Base-by-base conservation (phyloP, 53 echinoderm and acorn worm genomes). In the Holothuria leucospilota region DNA sequence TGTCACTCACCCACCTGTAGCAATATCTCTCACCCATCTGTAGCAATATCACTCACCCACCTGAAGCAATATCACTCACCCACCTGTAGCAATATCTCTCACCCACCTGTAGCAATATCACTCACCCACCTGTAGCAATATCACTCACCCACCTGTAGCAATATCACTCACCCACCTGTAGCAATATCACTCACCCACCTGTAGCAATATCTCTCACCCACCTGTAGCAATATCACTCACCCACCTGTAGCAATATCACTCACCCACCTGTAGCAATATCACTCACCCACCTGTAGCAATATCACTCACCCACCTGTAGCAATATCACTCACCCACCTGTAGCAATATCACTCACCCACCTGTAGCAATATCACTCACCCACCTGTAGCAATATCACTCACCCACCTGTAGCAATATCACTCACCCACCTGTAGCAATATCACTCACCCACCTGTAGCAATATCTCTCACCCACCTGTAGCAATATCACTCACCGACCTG, bases 401-500 rank as follows among this genome's bases (percentile, higher is more conserved):
- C 98, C 94, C 13, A 11, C 6, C 9, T 11, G 13, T 49, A 13
- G 6, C 6, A 49, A 49, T 13, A 49, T 49, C 13, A 49, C 56
- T 18, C 75, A 98, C 98, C 94, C 13, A 11, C 6, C 9, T 11
- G 13, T 49, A 13, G 6, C 6, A 49, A 49, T 13, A 49, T 49
- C 13, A 49, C 56, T 18, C 75, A 98, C 98, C 94, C n/a, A n/a
- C n/a, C n/a, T n/a, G n/a, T n/a, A n/a, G n/a, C n/a, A n/a, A n/a
- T n/a, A n/a, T n/a, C n/a, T n/a, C n/a, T n/a, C n/a, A n/a, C n/a
- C 8, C 13, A 11, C 6, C 9, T 11, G 13, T 49, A 13, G 6
- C 6, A 49, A 49, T 13, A 49, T 49, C 13, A 49, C 56, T 18
- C 75, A 98, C 98, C 94, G n/a, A n/a, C n/a, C n/a, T n/a, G n/a